phyloP scores from a whole-genome alignment of 2,888 invertebrate species.

The Drosophila setosimentum region DNA sequence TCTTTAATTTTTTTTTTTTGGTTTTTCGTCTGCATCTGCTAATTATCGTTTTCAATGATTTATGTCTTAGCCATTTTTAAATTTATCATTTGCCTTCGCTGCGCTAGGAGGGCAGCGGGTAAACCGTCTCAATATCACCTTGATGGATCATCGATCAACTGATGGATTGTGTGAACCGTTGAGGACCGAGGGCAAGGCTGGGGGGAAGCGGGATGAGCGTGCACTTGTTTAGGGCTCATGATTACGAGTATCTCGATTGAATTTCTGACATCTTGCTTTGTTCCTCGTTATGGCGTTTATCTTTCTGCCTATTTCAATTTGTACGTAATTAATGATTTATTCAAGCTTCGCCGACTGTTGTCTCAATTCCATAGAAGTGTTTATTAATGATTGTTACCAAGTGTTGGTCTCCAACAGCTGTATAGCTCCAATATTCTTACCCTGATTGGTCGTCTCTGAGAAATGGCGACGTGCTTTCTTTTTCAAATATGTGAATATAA shows the following conservation, averaged over 20 bases:
- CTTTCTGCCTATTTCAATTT: constrained; percentile 57
- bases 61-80: constrained; percentile 68
- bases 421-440: constrained; percentile 14
- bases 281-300: constrained; percentile 43
- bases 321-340: constrained; percentile 77
- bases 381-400: constrained; percentile 64
- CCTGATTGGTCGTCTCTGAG: neutral
- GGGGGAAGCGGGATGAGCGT: constrained; percentile 7
- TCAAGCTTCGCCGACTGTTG: constrained; percentile 60
- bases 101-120: constrained; percentile 33
- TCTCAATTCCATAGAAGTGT: constrained; percentile 72
- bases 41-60: constrained; percentile 74
- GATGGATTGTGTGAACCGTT: constrained; percentile 77
- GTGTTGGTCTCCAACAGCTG: constrained; percentile 30
- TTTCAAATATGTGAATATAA: neutral
- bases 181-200: neutral
- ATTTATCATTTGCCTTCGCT: constrained; percentile 51
- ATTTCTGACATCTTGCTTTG: constrained; percentile 79
- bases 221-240: constrained; percentile 69
- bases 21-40: constrained; percentile 55
- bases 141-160: constrained; percentile 76
- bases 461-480: constrained; percentile 21
- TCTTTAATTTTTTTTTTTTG: constrained; percentile 40
- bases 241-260: constrained; percentile 59
- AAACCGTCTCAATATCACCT: constrained; percentile 63